Evolutionary conservation across 2,888 invertebrate species (phyloP).

Genomic region (Diloba caeruleocephala): DNA sequence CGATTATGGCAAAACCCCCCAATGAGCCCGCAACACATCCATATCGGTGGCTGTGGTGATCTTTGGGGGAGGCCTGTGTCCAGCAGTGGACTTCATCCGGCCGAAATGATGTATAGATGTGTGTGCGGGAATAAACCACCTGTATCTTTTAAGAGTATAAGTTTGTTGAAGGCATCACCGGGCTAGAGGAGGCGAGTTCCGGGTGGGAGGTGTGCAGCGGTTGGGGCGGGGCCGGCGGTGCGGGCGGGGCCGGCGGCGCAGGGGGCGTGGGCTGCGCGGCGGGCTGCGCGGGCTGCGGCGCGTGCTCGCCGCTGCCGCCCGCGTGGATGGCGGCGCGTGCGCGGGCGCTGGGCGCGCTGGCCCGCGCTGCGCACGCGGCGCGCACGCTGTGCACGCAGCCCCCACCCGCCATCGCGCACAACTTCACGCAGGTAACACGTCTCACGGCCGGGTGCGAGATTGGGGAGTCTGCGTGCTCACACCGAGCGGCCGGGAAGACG

Average conservation of each 20-base stretch:
- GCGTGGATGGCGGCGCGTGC: constrained; percentile 92
- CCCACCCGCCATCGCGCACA: constrained; percentile 96
- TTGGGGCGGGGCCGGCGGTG: constrained; percentile 67
- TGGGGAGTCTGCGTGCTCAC: too few relatives aligned
- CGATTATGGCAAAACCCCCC: too few relatives aligned
- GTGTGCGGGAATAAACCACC: too few relatives aligned
- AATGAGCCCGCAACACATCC: too few relatives aligned
- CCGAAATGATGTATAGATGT: too few relatives aligned
- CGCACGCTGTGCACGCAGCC: constrained; percentile 95
- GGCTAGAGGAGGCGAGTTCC: constrained; percentile 70
- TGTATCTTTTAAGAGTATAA: too few relatives aligned
- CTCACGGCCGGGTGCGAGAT: not conserved
- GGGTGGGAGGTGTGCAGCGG: constrained; percentile 70
- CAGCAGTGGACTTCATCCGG: too few relatives aligned
- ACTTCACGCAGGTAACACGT: constrained; percentile 88
- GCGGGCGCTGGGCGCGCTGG: constrained; percentile 88
- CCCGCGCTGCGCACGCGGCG: constrained; percentile 88
- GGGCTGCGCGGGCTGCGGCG: constrained; percentile 74
- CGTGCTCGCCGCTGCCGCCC: constrained; percentile 97
- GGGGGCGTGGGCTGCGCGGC: constrained; percentile 92
- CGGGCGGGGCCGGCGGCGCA: constrained; percentile 86
- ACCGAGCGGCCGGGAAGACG: too few relatives aligned
- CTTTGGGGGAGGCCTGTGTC: too few relatives aligned
- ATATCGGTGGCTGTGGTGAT: too few relatives aligned
- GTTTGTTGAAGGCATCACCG: constrained; percentile 70